These are phyloP conservation scores for Papilio glaucus DNA, from an alignment of 1,140 invertebrate genomes.

Conservation along the genomic window DNA sequence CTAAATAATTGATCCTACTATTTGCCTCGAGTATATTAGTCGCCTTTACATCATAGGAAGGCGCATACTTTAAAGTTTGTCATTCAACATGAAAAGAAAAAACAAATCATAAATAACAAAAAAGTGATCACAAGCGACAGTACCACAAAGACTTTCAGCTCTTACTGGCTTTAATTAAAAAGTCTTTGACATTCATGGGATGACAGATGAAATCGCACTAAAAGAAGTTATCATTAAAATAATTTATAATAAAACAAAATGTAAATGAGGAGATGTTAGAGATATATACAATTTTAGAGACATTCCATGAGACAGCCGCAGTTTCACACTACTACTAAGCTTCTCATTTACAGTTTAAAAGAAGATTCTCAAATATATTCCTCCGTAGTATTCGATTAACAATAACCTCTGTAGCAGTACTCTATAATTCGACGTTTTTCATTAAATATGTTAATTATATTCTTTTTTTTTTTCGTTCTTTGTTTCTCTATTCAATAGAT, in stretches of 20 bases:
- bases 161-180: conserved; percentile 1
- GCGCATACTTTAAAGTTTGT: background rate
- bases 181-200: background rate
- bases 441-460: too few relatives aligned
- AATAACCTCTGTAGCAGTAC: too few relatives aligned
- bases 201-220: background rate
- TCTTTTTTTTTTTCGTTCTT: too few relatives aligned
- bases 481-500: too few relatives aligned
- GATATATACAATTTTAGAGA: too few relatives aligned
- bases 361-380: too few relatives aligned
- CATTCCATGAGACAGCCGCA: too few relatives aligned
- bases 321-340: too few relatives aligned
- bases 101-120: conserved; percentile 13
- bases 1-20: too few relatives aligned
- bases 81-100: background rate
- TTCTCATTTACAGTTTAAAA: too few relatives aligned
- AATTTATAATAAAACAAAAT: background rate
- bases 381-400: too few relatives aligned
- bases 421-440: too few relatives aligned
- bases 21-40: background rate
- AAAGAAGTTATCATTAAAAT: background rate
- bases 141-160: background rate
- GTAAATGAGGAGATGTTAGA: background rate
- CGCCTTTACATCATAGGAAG: background rate
- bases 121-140: background rate